Evolutionary conservation across 2,888 invertebrate species (phyloP).

Genomic region (Achlya flavicornis): DNA sequence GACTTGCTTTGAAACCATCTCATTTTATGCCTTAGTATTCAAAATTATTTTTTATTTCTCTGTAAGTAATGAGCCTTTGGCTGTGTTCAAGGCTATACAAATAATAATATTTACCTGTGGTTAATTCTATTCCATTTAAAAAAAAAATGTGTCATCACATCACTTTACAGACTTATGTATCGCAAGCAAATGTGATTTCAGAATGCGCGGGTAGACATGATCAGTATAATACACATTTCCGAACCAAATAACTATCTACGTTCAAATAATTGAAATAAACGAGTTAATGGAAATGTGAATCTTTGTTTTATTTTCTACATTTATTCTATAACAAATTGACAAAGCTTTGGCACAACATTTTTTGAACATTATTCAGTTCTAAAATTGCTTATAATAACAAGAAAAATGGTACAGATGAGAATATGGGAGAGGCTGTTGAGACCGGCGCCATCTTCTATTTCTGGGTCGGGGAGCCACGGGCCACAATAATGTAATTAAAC

Average conservation of each 20-base stretch:
- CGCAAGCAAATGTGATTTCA: slow-evolving; percentile 8
- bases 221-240: slow-evolving; percentile 65
- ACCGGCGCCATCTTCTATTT: slow-evolving; percentile 36
- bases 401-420: slow-evolving; percentile 19
- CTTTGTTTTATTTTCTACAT: slow-evolving; percentile 44
- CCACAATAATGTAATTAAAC: slow-evolving; percentile 46
- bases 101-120: background rate
- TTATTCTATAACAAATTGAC: background rate
- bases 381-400: background rate
- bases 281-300: slow-evolving; percentile 53
- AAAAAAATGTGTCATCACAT: no score
- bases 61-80: background rate
- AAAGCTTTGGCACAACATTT: background rate
- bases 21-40: background rate
- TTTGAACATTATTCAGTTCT: background rate
- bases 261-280: slow-evolving; percentile 59
- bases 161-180: background rate
- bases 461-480: slow-evolving; percentile 68
- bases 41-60: background rate
- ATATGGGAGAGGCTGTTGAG: slow-evolving; percentile 17
- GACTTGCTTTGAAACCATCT: no score
- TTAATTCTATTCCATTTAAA: background rate
- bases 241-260: slow-evolving; percentile 64
- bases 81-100: no score
- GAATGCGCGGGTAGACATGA: slow-evolving; percentile 37